These are phyloP conservation scores for Coptodon bakossiorum DNA, from an alignment of 2,113 vertebrate genomes.

Conservation along the genomic window DNA sequence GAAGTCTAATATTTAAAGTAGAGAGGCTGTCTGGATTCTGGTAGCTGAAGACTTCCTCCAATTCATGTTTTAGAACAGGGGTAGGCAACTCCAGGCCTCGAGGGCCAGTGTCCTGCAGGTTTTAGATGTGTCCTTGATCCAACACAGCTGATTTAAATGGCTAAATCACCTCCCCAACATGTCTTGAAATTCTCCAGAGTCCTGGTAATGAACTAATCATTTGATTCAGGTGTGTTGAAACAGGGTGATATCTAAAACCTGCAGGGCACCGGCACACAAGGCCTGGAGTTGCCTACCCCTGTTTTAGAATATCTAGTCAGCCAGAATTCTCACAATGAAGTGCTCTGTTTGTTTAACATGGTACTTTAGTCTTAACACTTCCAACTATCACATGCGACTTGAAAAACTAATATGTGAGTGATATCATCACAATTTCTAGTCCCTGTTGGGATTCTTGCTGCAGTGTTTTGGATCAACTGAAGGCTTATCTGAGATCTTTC, in stretches of 20 bases:
- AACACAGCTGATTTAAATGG: too few species aligned
- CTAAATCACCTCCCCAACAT: too few species aligned
- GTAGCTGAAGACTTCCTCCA: rapidly evolving
- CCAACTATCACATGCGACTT: not conserved
- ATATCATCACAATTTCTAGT: not conserved
- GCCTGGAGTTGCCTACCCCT: too few species aligned
- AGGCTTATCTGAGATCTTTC: not conserved
- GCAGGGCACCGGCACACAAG: too few species aligned
- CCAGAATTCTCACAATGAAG: not conserved
- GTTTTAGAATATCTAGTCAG: not conserved
- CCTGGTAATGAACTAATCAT: too few species aligned
- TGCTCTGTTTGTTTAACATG: not conserved
- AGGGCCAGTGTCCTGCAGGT: too few species aligned
- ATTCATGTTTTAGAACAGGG: not conserved
- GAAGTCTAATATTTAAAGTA: not conserved
- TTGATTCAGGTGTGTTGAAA: too few species aligned
- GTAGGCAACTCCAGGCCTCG: too few species aligned
- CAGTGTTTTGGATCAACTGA: not conserved
- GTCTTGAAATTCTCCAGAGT: too few species aligned
- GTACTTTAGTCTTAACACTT: not conserved
- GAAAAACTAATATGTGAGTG: not conserved
- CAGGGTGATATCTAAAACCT: too few species aligned
- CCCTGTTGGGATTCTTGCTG: not conserved
- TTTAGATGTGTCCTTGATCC: too few species aligned
- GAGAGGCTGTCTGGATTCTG: not conserved